Evolutionary conservation across 2,113 vertebrate genomes (phyloP).

Genomic region (Terrapene triunguis): DNA sequence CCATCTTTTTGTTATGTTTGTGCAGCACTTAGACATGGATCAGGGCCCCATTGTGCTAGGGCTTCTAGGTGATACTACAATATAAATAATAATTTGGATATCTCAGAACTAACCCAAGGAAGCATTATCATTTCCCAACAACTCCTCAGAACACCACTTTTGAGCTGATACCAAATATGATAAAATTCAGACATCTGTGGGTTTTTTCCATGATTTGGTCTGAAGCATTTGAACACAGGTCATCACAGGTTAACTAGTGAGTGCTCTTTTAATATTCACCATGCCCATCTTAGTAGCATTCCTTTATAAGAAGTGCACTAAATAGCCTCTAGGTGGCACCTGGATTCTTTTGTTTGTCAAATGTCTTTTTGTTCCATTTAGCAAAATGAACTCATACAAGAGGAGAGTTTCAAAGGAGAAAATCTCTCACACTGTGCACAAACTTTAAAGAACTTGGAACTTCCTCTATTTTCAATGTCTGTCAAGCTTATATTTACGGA

Average conservation of each 20-base stretch:
- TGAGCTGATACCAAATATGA: rapidly evolving
- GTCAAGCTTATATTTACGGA: neutral
- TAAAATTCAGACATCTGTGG: rapidly evolving
- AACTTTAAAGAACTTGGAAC: neutral
- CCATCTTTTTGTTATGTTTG: neutral
- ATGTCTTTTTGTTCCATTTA: neutral
- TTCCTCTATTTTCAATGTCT: neutral
- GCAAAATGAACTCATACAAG: neutral
- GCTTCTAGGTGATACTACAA: neutral
- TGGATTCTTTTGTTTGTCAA: constrained; percentile 36
- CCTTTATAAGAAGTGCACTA: neutral
- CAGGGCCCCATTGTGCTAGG: neutral
- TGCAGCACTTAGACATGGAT: neutral
- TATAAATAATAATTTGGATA: neutral
- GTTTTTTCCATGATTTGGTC: neutral
- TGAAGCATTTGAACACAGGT: neutral
- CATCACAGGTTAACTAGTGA: neutral
- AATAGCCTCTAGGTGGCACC: constrained; percentile 72
- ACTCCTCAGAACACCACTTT: rapidly evolving
- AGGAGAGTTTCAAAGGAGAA: neutral
- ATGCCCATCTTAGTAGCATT: neutral
- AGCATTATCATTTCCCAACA: neutral
- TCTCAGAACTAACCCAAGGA: rapidly evolving
- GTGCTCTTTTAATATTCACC: neutral
- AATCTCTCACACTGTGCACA: neutral